phyloP scores from a whole-genome alignment of 2,797 vertebrate species.

The Sebastolobus alascanus region DNA sequence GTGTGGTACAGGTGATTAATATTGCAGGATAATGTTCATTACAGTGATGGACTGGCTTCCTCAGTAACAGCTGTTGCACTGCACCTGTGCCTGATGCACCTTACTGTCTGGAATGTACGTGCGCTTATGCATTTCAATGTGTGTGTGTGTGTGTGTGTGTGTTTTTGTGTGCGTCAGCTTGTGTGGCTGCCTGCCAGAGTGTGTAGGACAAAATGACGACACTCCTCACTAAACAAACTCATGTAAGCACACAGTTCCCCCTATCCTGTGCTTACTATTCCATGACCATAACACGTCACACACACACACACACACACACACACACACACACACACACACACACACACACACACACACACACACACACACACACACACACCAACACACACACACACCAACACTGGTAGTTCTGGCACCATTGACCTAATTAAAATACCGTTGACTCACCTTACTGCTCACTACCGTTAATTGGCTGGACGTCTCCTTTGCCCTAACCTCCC shows the following conservation, averaged over 20 bases:
- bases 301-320: background rate
- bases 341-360: background rate
- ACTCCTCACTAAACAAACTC: slow-evolving; percentile 39
- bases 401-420: slow-evolving; percentile 10
- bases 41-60: slow-evolving; percentile 83
- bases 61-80: slow-evolving; percentile 80
- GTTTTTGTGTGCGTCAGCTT: slow-evolving; percentile 1
- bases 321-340: background rate
- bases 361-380: background rate
- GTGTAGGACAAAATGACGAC: slow-evolving; percentile 58
- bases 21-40: slow-evolving; percentile 79
- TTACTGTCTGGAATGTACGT: slow-evolving; percentile 54
- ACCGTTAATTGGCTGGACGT: slow-evolving; percentile 25
- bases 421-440: slow-evolving; percentile 38
- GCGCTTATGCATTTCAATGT: slow-evolving; percentile 35
- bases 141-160: background rate
- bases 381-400: background rate
- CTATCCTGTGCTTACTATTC: slow-evolving; percentile 22
- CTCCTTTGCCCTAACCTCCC: slow-evolving; percentile 19
- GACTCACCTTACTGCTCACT: slow-evolving; percentile 10
- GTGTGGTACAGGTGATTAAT: slow-evolving; percentile 78
- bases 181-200: slow-evolving; percentile 41
- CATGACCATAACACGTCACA: slow-evolving; percentile 1
- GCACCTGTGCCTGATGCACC: slow-evolving; percentile 73
- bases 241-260: slow-evolving; percentile 21